Evolutionary conservation across 2,888 invertebrate genomes (phyloP).

Genomic region (Melinopterus prodromus): DNA sequence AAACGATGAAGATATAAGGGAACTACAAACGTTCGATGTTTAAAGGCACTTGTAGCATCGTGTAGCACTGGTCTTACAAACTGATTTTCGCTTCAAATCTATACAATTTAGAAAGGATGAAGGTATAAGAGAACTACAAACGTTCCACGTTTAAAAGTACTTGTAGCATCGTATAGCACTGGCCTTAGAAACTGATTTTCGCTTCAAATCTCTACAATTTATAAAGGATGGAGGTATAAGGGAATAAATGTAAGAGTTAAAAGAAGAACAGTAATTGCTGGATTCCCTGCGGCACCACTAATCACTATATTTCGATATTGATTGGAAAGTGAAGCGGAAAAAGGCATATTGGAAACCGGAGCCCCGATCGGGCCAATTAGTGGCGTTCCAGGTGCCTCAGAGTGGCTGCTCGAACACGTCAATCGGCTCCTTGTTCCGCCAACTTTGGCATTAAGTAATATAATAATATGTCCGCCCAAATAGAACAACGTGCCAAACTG

Average conservation of each 20-base stretch:
- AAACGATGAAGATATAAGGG: too few relatives aligned
- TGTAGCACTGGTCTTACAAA: too few relatives aligned
- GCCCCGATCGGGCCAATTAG: background rate
- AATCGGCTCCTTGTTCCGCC: background rate
- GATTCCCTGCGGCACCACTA: background rate
- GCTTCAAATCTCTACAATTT: too few relatives aligned
- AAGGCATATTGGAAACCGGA: background rate
- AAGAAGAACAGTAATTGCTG: background rate
- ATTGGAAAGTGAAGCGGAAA: background rate
- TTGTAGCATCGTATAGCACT: too few relatives aligned
- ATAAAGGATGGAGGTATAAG: too few relatives aligned
- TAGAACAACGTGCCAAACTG: background rate
- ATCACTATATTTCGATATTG: constrained; percentile 4
- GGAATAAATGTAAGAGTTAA: background rate
- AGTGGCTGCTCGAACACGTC: background rate
- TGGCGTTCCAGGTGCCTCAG: background rate
- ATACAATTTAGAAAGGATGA: too few relatives aligned
- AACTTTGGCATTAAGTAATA: background rate
- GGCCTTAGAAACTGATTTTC: too few relatives aligned
- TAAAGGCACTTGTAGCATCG: too few relatives aligned
- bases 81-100: too few relatives aligned
- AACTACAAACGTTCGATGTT: too few relatives aligned
- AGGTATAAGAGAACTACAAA: too few relatives aligned
- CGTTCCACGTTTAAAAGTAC: too few relatives aligned
- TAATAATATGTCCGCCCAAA: background rate